Evolutionary conservation across 2,797 vertebrate species (phyloP), one percentile per base, ranked within the genome.

Genomic region (Darevskia nairensis): DNA sequence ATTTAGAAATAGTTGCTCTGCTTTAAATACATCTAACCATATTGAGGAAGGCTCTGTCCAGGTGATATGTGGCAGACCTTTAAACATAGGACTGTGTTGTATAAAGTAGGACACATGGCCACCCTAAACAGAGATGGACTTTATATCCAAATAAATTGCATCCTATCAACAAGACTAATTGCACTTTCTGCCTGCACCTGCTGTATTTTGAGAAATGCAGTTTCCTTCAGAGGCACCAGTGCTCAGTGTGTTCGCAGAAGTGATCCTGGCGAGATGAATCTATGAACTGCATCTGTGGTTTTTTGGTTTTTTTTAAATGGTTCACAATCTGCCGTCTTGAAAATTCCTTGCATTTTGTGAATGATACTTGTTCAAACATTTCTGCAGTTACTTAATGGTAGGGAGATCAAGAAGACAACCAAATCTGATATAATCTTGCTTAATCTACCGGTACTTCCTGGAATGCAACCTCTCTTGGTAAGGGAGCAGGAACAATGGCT

Each of bases 351-450:
- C 44, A 76, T 83, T 66, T 88, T 84, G 46, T 74, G 11, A 79
- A 72, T 80, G 64, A 80, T 74, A 35, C 44, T 85, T 55, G 29
- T 72, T 89, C 77, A 85, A n/a, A 39, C 71, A 81, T 64, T 89
- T 88, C 69, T 6, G 4, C 76, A 46, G 46, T 68, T 80, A 85
- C 69, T 80, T 89, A 89, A 89, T 81, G 55, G 25, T 55, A 66
- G 44, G 44, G 8, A 66, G 88, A 80, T 85, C 4, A 23, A 64
- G 68, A 89, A 68, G 41, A 89, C 25, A 89, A 23, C 7, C 2
- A 59, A 85, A 29, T 68, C n/a, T 35, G 10, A 72, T 85, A 81
- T 85, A 85, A 72, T 85, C 76, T 84, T 74, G 21, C 32, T 89
- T 55, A 81, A 80, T 80, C 82, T 80, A 74, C 35, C 35, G 35